Percentiles rank a stretch among this genome's conserved stretches.
These are phyloP conservation scores for Drosophila parabipectinata DNA, from an alignment of 1,140 invertebrate genomes.

Conservation along the genomic window DNA sequence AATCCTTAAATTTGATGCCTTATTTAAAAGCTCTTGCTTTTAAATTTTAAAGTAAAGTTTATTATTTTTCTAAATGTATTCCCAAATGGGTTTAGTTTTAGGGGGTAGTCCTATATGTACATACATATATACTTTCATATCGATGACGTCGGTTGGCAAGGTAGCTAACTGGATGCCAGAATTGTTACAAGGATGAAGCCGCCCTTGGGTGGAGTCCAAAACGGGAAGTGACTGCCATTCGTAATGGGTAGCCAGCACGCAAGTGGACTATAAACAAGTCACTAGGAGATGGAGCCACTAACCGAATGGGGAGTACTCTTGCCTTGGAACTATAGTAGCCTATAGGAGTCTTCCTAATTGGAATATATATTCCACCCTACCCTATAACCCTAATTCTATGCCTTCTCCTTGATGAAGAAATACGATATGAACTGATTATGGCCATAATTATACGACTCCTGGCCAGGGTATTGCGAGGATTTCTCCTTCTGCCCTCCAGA, in stretches of 20 bases:
- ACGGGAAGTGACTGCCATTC: conserved; percentile 47
- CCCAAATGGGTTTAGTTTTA: conserved; percentile 2
- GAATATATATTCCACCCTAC: no score
- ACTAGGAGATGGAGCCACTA: neutral
- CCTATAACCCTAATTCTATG: neutral
- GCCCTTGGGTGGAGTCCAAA: conserved; percentile 41
- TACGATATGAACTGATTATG: neutral
- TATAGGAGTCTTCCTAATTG: no score
- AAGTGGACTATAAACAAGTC: conserved; percentile 47
- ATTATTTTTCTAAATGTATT: conserved; percentile 6
- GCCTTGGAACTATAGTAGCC: no score
- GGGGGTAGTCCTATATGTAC: conserved; percentile 21
- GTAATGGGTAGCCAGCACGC: conserved; percentile 66
- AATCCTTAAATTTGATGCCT: no score
- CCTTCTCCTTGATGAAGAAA: neutral
- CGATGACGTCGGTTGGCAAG: conserved; percentile 51
- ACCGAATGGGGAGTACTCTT: conserved; percentile 8
- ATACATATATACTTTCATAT: conserved; percentile 25
- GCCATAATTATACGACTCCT: conserved; percentile 7
- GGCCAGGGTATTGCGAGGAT: conserved; percentile 16
- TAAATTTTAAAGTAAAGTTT: neutral
- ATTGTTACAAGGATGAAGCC: conserved; percentile 52
- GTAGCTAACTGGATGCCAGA: conserved; percentile 40
- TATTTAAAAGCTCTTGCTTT: no score
- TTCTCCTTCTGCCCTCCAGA: neutral